Conservation (phyloP, 1,140 invertebrate species). For the Ruditapes philippinarum region DNA sequence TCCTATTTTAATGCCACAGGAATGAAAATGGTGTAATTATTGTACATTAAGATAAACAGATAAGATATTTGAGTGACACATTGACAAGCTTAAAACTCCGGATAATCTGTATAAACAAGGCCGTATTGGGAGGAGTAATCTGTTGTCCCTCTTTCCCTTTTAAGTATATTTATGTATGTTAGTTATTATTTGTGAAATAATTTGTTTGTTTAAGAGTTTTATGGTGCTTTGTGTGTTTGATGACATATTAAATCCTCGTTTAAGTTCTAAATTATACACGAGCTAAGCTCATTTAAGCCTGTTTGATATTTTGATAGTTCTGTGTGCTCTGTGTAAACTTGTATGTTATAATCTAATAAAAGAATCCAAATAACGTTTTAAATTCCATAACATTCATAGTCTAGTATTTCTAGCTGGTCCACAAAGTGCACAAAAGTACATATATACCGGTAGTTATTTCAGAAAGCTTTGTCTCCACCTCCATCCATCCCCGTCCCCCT, state of each 20-base stretch:
- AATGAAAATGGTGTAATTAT: slow-evolving; percentile 28
- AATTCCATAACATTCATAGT: too few species aligned
- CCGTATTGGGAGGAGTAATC: slow-evolving; percentile 3
- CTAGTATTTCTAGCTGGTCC: too few species aligned
- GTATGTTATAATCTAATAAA: not conserved
- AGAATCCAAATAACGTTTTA: not conserved
- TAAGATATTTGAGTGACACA: slow-evolving; percentile 10
- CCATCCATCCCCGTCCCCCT: too few species aligned
- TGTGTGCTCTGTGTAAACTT: not conserved
- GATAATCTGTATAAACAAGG: slow-evolving; percentile 32
- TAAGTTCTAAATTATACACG: not conserved
- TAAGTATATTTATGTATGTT: not conserved
- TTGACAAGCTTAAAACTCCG: slow-evolving; percentile 4
- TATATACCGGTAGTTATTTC: too few species aligned
- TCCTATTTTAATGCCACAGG: not conserved
- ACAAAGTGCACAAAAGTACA: too few species aligned
- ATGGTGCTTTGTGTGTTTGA: slow-evolving; percentile 30
- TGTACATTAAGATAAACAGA: slow-evolving; percentile 13
- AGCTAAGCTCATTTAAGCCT: not conserved
- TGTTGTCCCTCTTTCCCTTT: not conserved
- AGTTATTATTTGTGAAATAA: slow-evolving; percentile 39
- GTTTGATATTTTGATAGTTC: not conserved
- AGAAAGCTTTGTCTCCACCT: too few species aligned
- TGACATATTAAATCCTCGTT: slow-evolving; percentile 24
- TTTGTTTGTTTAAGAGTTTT: slow-evolving; percentile 50